phyloP scores from a whole-genome alignment of 2,113 vertebrate genomes.

The Actenoides lindsayi region DNA sequence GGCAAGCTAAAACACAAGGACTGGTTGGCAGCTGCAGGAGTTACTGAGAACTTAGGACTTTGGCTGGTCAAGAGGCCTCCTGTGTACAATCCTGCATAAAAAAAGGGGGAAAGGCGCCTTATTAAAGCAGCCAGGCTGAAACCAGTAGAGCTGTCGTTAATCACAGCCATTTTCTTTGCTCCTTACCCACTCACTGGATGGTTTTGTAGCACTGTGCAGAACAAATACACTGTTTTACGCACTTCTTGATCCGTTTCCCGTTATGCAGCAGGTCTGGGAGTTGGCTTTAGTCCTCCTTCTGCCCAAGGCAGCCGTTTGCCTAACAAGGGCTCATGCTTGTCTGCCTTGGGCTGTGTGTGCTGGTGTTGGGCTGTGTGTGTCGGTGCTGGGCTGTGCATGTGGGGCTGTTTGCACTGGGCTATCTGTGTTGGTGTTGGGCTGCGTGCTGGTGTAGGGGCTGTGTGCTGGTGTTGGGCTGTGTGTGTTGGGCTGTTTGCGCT shows the following conservation, averaged over 20 bases:
- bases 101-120: background rate
- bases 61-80: constrained; percentile 15
- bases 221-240: background rate
- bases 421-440: background rate
- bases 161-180: background rate
- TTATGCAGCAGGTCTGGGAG: background rate
- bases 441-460: background rate
- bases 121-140: background rate
- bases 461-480: background rate
- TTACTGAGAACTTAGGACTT: background rate
- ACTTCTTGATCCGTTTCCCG: background rate
- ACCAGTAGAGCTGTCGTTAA: background rate
- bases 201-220: background rate
- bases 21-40: constrained; percentile 11
- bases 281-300: background rate
- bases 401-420: background rate
- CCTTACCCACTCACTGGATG: background rate
- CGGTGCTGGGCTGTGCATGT: background rate
- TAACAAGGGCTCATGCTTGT: background rate
- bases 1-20: constrained; percentile 3
- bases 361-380: background rate
- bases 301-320: background rate
- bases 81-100: background rate
- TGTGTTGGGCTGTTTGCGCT: background rate
- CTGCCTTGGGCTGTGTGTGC: background rate